Conservation (phyloP, 2,113 vertebrate species). For the Astatotilapia flaviijosephi region DNA sequence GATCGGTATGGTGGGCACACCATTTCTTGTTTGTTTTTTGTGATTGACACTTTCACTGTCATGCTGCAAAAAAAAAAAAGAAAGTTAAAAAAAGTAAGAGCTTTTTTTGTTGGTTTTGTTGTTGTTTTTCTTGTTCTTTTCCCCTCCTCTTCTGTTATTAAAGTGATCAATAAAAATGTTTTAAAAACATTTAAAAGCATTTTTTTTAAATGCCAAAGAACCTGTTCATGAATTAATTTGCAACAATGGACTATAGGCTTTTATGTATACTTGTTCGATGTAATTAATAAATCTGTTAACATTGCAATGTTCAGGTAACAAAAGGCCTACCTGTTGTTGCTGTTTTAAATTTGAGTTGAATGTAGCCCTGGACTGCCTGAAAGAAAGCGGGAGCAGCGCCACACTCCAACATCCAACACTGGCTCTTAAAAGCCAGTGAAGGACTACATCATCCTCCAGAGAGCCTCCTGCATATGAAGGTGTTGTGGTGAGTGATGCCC, state of each 20-base stretch:
- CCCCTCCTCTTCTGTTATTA: background rate
- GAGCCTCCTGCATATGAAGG: background rate
- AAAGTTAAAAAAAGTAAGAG: background rate
- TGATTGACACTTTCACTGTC: background rate
- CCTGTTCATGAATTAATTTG: background rate
- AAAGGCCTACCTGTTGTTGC: background rate
- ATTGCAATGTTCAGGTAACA: background rate
- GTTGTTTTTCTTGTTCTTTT: background rate
- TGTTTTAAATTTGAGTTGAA: background rate
- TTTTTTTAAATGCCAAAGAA: background rate
- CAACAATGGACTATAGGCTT: background rate
- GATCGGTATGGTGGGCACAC: background rate
- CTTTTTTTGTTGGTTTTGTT: background rate
- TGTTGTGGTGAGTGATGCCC: conserved; percentile 9
- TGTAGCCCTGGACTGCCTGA: background rate
- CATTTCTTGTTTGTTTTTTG: background rate
- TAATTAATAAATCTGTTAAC: background rate
- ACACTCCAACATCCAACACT: background rate
- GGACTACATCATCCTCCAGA: background rate
- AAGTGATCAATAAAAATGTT: background rate
- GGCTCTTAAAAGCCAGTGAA: background rate
- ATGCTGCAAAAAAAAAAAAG: background rate
- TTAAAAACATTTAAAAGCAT: background rate
- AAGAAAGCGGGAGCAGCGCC: background rate
- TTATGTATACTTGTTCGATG: background rate